Evolutionary conservation across 2,113 vertebrate species (phyloP).

Genomic region (Vidua macroura): DNA sequence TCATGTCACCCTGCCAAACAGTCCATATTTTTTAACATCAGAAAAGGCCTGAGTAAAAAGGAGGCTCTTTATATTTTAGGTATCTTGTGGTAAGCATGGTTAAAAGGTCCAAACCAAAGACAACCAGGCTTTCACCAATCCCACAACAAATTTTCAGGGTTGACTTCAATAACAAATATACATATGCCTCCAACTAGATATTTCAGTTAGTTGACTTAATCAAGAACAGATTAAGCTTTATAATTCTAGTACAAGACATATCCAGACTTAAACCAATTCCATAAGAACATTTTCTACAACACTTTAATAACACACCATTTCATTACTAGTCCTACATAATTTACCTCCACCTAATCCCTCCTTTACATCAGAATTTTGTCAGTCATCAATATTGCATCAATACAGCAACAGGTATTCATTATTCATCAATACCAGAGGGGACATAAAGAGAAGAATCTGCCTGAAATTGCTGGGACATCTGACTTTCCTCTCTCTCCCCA

Average conservation of each 20-base stretch:
- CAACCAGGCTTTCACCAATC: slow-evolving; percentile 68
- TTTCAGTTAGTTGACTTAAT: slow-evolving; percentile 52
- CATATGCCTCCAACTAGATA: slow-evolving; percentile 72
- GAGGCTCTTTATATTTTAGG: slow-evolving; percentile 58
- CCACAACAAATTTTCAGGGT: slow-evolving; percentile 78
- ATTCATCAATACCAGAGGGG: neutral
- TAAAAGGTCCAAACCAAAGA: slow-evolving; percentile 69
- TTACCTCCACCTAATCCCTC: neutral
- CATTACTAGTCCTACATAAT: neutral
- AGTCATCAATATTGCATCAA: neutral
- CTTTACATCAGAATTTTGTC: neutral
- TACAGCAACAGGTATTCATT: neutral
- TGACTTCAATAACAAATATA: slow-evolving; percentile 70
- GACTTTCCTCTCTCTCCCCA: neutral
- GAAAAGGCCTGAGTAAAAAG: slow-evolving; percentile 23
- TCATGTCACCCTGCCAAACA: neutral
- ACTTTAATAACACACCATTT: neutral
- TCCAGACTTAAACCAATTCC: slow-evolving; percentile 28
- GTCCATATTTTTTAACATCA: slow-evolving; percentile 23
- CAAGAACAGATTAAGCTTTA: slow-evolving; percentile 63
- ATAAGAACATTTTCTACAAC: neutral
- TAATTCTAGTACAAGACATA: slow-evolving; percentile 35
- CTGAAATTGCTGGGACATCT: neutral
- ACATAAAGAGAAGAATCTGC: neutral
- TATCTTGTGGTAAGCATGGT: slow-evolving; percentile 70